Evolutionary conservation across 2,797 vertebrate genomes (phyloP).

Genomic region (Macropodus opercularis): DNA sequence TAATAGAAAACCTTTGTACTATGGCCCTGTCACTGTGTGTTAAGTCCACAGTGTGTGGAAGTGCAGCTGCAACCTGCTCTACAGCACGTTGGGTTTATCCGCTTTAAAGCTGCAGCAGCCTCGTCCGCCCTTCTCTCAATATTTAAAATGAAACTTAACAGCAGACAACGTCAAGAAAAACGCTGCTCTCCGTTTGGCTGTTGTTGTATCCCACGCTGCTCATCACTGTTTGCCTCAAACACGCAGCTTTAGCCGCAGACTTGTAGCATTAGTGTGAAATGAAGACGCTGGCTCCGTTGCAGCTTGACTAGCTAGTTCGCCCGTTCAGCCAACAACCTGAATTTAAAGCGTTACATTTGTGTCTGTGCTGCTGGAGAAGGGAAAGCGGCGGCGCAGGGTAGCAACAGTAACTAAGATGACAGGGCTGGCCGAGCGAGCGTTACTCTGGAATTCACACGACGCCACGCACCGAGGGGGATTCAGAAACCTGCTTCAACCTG

Average conservation of each 20-base stretch:
- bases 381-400: neutral
- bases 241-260: neutral
- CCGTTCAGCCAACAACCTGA: neutral
- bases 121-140: neutral
- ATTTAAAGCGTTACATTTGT: neutral
- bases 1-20: neutral
- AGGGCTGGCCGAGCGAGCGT: neutral
- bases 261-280: neutral
- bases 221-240: neutral
- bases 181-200: neutral
- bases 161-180: too few relatives aligned
- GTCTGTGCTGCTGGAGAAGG: neutral
- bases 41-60: neutral
- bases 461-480: neutral
- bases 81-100: neutral
- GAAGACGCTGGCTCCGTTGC: too few relatives aligned
- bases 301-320: too few relatives aligned
- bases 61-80: neutral
- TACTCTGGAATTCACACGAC: slow-evolving; percentile 7
- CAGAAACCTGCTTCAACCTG: slow-evolving; percentile 3
- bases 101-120: neutral
- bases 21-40: neutral
- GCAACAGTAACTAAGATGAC: neutral
- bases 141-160: neutral
- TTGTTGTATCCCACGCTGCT: neutral